Evolutionary conservation across 2,113 vertebrate species (phyloP).

Genomic region (Albula glossodonta): DNA sequence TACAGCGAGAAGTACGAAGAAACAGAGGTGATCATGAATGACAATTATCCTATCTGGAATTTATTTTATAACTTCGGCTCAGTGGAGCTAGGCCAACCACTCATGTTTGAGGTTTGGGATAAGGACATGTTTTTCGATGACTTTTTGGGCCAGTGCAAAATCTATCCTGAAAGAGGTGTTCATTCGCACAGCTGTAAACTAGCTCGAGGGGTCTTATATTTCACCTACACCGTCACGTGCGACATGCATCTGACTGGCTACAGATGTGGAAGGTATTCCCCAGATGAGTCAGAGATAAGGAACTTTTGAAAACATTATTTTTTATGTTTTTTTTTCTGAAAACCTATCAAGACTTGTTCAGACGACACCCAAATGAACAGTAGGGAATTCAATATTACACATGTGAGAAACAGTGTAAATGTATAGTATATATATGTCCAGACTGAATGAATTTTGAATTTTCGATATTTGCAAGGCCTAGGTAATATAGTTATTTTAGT

Average conservation of each 20-base stretch:
- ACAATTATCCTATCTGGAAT: conserved; percentile 71
- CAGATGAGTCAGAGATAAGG: conserved; percentile 29
- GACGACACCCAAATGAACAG: neutral
- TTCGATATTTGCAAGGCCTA: too few relatives aligned
- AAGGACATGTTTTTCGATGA: conserved; percentile 68
- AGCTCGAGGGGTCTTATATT: conserved; percentile 65
- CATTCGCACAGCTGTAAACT: conserved; percentile 67
- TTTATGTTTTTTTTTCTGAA: too few relatives aligned
- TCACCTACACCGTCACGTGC: conserved; percentile 63
- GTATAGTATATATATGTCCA: too few relatives aligned
- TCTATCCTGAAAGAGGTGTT: conserved; percentile 63
- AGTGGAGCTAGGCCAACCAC: conserved; percentile 62
- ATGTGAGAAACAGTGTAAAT: too few relatives aligned
- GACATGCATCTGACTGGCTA: conserved; percentile 67
- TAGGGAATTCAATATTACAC: neutral
- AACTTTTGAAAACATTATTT: neutral
- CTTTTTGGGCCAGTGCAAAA: conserved; percentile 54
- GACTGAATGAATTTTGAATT: too few relatives aligned
- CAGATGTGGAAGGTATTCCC: conserved; percentile 68
- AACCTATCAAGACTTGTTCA: too few relatives aligned
- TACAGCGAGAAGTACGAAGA: conserved; percentile 65
- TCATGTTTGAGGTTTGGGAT: conserved; percentile 75
- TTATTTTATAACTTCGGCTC: conserved; percentile 60
- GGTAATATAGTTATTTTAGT: too few relatives aligned
- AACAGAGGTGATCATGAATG: conserved; percentile 60